Evolutionary conservation across 2,888 invertebrate species (phyloP).

Genomic region (Arrhopalites spinosus): DNA sequence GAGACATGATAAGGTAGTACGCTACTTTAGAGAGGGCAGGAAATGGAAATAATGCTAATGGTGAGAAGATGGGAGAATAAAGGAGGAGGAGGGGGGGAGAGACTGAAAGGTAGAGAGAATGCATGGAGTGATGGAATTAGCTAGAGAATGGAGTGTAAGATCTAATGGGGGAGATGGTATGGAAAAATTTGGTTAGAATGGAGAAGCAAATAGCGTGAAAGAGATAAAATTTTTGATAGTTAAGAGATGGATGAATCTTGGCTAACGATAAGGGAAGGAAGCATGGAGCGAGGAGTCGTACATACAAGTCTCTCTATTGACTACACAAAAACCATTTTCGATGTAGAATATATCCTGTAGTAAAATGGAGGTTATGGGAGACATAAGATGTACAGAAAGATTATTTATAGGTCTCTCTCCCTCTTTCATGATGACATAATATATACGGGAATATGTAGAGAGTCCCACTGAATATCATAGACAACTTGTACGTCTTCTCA

Average conservation of each 20-base stretch:
- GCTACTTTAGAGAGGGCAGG: background rate
- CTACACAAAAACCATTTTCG: no score
- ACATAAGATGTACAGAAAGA: background rate
- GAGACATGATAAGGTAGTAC: background rate
- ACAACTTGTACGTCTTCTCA: background rate
- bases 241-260: conserved; percentile 13
- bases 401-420: background rate
- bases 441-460: no score
- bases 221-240: conserved; percentile 49
- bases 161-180: conserved; percentile 45
- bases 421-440: background rate
- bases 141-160: conserved; percentile 18
- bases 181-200: conserved; percentile 50
- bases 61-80: background rate
- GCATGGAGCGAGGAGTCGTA: no score
- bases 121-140: conserved; percentile 24
- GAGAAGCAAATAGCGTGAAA: conserved; percentile 54
- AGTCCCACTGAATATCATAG: no score
- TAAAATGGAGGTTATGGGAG: no score
- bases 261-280: conserved; percentile 9
- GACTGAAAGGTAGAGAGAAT: background rate
- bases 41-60: background rate
- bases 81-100: background rate
- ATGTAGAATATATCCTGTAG: no score
- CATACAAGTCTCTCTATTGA: no score